Evolutionary conservation across 2,888 invertebrate genomes (phyloP), one percentile per base, ranked within the genome.

Genomic region (Trilocha varians): DNA sequence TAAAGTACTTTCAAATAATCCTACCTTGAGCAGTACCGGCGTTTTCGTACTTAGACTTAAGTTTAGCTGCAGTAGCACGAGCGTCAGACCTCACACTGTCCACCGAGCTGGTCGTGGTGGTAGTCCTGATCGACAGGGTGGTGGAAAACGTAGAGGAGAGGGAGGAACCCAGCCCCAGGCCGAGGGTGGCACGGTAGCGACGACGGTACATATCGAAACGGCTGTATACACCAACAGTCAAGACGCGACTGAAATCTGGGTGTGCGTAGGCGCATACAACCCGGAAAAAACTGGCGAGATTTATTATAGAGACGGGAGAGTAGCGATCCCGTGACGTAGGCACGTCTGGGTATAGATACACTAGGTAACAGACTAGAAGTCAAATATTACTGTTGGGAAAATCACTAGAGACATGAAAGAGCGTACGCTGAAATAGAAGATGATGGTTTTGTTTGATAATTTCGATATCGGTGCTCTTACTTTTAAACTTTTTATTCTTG

Each of bases 1-100:
- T 1, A 38, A 11, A 25, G 6, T 13, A 37, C 53, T 51, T 52
- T 51, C 46, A 48, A 45, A 50, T 54, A 33, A 45, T 67, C 83
- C 58, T 64, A 85, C 84, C 85, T 84, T 84, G 84, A 42, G 85
- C 82, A 38, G 83, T 84, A 46, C 84, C 84, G 52, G 83, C 77
- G 52, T 62, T 85, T 57, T 84, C 84, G 57, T 85, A 84, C 70
- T 84, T 84, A 43, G 84, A 70, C 59, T 85, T 84, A 49, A 84
- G 69, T 49, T 84, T 85, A 38, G 85, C 85, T n/a, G 84, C 84
- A 1, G 83, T 84, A 43, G 85, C 84, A 16, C 74, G 70, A 38
- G 85, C 85, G 47, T 85, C 84, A 2, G 83, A 83, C 40, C 84
- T 56, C 43, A 85, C 83, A 0, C 76, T 69, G 35, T 82, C 79